A percentile compares a stretch with the other conserved stretches of the same genome.
Evolutionary conservation across 2,797 vertebrate genomes (phyloP).

Genomic region (Mastacembelus armatus): DNA sequence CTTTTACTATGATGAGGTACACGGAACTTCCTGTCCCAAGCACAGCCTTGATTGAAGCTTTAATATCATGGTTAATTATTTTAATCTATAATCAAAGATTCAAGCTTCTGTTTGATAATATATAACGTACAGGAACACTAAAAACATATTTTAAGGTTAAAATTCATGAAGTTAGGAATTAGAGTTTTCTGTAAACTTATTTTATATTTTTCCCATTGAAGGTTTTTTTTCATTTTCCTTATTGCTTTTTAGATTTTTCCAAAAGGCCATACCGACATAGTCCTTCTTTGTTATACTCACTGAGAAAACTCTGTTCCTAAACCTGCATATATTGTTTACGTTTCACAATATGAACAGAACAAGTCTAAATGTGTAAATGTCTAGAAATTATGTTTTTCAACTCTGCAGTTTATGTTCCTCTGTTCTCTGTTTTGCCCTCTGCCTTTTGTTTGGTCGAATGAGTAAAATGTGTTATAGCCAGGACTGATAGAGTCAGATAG

Average conservation of each 20-base stretch:
- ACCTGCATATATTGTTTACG: background rate
- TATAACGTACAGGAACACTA: conserved; percentile 54
- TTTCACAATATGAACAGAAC: background rate
- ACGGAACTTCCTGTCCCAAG: conserved; percentile 66
- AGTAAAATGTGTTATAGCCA: conserved; percentile 9
- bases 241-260: conserved; percentile 22
- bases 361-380: too few relatives aligned
- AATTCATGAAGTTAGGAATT: background rate
- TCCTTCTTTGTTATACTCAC: background rate
- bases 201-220: conserved; percentile 19
- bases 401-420: conserved; percentile 17
- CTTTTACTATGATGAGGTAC: conserved; percentile 88
- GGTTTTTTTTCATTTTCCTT: conserved; percentile 19
- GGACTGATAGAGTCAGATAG: conserved; percentile 17
- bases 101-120: conserved; percentile 54
- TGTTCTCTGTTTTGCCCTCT: conserved; percentile 74
- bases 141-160: background rate
- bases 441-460: conserved; percentile 32
- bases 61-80: conserved; percentile 38
- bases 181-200: background rate
- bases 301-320: background rate
- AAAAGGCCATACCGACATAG: background rate
- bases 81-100: conserved; percentile 58
- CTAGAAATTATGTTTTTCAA: background rate
- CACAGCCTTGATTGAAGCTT: conserved; percentile 72